Evolutionary conservation across 2,888 invertebrate genomes (phyloP).

Genomic region (Resseliella maxima): DNA sequence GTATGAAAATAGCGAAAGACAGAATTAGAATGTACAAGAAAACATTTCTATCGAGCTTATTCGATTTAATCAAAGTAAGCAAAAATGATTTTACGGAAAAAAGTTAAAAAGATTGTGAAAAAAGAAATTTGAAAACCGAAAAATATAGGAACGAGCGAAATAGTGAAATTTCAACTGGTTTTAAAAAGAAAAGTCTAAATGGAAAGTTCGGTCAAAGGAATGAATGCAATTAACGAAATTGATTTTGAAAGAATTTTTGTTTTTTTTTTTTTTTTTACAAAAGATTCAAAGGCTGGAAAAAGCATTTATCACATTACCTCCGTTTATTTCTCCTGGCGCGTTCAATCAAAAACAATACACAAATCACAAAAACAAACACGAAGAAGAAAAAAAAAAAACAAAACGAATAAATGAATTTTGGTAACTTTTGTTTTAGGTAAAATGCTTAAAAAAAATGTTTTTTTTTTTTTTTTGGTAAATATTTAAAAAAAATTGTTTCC

Average conservation of each 20-base stretch:
- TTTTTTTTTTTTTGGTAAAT: not conserved
- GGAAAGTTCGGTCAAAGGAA: not conserved
- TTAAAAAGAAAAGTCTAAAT: not conserved
- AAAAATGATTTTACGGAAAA: not conserved
- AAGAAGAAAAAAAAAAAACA: conserved; percentile 44
- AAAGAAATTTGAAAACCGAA: not conserved
- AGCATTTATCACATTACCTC: conserved; percentile 37
- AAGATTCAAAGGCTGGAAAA: conserved; percentile 21
- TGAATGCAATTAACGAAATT: conserved; percentile 10
- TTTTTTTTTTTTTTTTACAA: not conserved
- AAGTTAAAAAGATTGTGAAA: not conserved
- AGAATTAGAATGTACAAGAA: not conserved
- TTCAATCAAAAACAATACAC: conserved; percentile 45
- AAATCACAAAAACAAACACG: conserved; percentile 34
- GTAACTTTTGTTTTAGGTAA: not conserved
- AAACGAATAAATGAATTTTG: conserved; percentile 15
- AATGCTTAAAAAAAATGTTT: not conserved
- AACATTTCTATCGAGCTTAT: not conserved
- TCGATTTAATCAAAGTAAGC: not conserved
- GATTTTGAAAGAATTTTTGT: not conserved
- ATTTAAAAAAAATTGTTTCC: not conserved
- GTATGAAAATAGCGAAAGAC: not conserved
- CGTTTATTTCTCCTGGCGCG: conserved; percentile 51
- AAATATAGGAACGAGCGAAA: not conserved
- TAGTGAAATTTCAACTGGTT: not conserved